Evolutionary conservation across 2,888 invertebrate genomes (phyloP).

Genomic region (Leptinotarsa juncta): DNA sequence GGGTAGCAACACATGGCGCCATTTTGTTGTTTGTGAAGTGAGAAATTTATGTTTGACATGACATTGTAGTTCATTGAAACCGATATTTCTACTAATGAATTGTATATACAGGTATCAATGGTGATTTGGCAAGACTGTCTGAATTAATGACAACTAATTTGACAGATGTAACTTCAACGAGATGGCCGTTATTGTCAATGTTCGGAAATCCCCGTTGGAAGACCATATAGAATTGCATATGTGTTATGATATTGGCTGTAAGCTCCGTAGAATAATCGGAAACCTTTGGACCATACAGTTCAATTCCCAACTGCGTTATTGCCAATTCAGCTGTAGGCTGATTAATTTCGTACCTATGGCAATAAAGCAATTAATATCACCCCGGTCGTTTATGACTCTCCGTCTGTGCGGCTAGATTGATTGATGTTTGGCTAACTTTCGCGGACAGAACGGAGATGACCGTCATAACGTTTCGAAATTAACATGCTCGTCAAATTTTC

Average conservation of each 20-base stretch:
- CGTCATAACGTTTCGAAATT: background rate
- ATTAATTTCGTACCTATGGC: constrained; percentile 25
- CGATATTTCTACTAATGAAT: no score
- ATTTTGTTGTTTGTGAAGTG: no score
- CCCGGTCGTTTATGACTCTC: constrained; percentile 16
- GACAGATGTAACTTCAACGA: no score
- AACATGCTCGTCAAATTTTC: background rate
- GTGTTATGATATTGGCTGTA: background rate
- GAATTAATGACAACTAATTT: no score
- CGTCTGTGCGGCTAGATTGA: background rate
- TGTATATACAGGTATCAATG: no score
- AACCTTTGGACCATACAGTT: constrained; percentile 9
- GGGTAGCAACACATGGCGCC: no score
- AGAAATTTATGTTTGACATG: no score
- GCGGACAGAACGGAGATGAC: background rate
- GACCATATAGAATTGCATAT: background rate
- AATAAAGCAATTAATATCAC: constrained; percentile 23
- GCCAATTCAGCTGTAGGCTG: constrained; percentile 21
- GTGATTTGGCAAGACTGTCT: no score
- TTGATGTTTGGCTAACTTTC: background rate
- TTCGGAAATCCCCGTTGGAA: no score
- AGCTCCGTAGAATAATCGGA: constrained; percentile 1
- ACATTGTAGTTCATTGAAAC: no score
- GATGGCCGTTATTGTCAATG: no score
- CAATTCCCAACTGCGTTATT: constrained; percentile 22